Percentiles rank a stretch among this genome's conserved stretches.
These are phyloP conservation scores for Xestia sexstrigata DNA, from an alignment of 2,888 invertebrate species.

Conservation along the genomic window DNA sequence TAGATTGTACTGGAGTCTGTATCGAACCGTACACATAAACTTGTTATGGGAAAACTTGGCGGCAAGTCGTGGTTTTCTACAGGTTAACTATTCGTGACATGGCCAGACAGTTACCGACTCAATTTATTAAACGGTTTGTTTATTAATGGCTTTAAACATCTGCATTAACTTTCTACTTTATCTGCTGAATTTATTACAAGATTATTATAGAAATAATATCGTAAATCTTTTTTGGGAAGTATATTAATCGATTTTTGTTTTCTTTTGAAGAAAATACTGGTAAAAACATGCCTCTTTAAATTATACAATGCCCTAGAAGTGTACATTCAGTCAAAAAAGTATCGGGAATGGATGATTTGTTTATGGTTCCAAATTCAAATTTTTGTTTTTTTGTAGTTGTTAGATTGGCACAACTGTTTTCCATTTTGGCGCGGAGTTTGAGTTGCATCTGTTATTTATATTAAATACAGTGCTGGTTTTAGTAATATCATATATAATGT, in stretches of 20 bases:
- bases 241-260: background rate
- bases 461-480: too few species aligned
- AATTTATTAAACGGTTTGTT: constrained; percentile 53
- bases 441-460: too few species aligned
- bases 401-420: too few species aligned
- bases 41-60: constrained; percentile 31
- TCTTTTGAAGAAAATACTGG: too few species aligned
- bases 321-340: too few species aligned
- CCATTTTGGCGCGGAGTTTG: too few species aligned
- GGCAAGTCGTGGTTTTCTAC: background rate
- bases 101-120: constrained; percentile 38
- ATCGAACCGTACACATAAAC: constrained; percentile 27
- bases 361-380: too few species aligned
- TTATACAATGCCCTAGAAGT: too few species aligned
- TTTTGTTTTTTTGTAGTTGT: too few species aligned
- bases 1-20: background rate
- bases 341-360: too few species aligned
- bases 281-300: too few species aligned
- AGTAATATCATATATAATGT: too few species aligned
- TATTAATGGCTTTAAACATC: constrained; percentile 54
- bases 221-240: constrained; percentile 8
- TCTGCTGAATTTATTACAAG: constrained; percentile 37
- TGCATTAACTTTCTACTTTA: constrained; percentile 54
- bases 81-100: constrained; percentile 49
- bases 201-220: constrained; percentile 6